These are phyloP conservation scores for Diadromus collaris DNA, from an alignment of 2,888 invertebrate species.

Conservation along the genomic window DNA sequence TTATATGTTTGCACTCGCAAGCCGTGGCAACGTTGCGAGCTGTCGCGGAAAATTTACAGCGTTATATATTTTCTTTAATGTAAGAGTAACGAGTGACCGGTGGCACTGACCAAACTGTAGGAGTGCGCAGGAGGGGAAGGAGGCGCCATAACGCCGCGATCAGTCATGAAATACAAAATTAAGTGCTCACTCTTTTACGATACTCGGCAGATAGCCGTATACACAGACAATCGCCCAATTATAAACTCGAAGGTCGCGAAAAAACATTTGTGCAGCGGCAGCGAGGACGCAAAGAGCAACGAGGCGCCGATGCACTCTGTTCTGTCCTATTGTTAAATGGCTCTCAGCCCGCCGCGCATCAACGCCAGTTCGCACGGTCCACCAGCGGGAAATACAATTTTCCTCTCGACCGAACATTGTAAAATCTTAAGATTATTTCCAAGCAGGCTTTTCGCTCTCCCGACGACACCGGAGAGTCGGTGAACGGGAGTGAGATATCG, in stretches of 20 bases:
- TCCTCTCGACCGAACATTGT: conserved; percentile 20
- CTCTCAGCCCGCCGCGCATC: neutral
- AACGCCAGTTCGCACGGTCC: neutral
- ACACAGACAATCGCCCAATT: neutral
- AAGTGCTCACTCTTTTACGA: conserved; percentile 15
- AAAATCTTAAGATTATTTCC: conserved; percentile 37
- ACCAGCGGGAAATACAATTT: conserved; percentile 37
- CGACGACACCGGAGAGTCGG: conserved; percentile 1
- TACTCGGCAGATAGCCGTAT: neutral
- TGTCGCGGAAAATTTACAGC: conserved; percentile 61
- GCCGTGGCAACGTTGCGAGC: conserved; percentile 14
- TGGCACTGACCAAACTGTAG: conserved; percentile 53
- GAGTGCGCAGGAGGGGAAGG: conserved; percentile 23
- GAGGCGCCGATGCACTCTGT: conserved; percentile 34
- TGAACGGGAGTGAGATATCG: conserved; percentile 16
- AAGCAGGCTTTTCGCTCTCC: conserved; percentile 1
- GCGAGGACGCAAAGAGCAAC: neutral
- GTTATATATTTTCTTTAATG: conserved; percentile 64
- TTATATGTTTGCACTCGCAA: conserved; percentile 52
- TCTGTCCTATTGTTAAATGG: conserved; percentile 39
- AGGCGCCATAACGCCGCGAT: conserved; percentile 30
- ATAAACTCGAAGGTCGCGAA: neutral
- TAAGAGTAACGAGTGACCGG: conserved; percentile 61
- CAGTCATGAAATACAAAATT: conserved; percentile 43
- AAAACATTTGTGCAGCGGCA: neutral